A percentile compares a stretch with the other conserved stretches of the same genome.
Conservation (phyloP, 2,797 vertebrate genomes). For the Gymnocypris eckloni region DNA sequence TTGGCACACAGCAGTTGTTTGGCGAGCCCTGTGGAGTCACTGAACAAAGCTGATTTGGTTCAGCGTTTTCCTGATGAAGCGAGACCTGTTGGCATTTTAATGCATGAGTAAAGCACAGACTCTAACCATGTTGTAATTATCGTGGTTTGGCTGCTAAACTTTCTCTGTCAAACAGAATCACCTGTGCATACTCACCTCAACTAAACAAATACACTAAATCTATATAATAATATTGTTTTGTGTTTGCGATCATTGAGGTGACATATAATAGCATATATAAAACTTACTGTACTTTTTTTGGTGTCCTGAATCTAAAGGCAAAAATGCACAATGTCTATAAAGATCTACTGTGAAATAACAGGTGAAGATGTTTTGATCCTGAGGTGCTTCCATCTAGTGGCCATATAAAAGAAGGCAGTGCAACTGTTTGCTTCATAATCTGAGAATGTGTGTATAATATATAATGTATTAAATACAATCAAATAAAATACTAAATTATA, state of each 20-base stretch:
- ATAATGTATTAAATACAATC: neutral
- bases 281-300: neutral
- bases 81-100: constrained; percentile 23
- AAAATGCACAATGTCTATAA: neutral
- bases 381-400: constrained; percentile 23
- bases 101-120: neutral
- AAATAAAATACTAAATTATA: no score
- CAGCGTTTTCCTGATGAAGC: neutral
- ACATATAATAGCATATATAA: neutral
- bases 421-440: neutral
- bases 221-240: neutral
- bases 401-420: neutral
- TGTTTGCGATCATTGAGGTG: neutral
- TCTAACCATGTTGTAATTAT: neutral
- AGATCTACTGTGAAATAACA: neutral
- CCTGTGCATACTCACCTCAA: neutral
- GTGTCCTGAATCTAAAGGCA: neutral
- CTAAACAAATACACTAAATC: neutral
- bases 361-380: neutral
- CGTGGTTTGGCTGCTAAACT: neutral
- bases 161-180: neutral
- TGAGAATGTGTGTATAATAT: neutral
- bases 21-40: constrained; percentile 29
- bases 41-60: constrained; percentile 50
- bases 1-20: constrained; percentile 37